A percentile compares a stretch with the other conserved stretches of the same genome.
phyloP scores from a whole-genome alignment of 2,888 invertebrate genomes.

The Ametastegia equiseti region DNA sequence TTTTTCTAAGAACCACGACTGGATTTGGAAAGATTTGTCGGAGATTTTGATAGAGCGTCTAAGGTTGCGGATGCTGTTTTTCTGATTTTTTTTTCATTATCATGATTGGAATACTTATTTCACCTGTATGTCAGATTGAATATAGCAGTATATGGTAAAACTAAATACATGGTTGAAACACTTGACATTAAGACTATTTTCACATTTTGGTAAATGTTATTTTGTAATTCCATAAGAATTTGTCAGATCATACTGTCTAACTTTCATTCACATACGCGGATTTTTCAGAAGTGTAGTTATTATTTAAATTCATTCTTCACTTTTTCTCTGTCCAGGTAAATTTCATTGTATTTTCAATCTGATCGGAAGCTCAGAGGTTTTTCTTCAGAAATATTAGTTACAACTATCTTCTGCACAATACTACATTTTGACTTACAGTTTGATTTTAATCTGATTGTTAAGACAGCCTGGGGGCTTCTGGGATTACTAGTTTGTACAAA shows the following conservation, averaged over 20 bases:
- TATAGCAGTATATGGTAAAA: slow-evolving; percentile 5
- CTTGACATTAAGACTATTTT: slow-evolving; percentile 15
- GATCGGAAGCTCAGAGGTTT: neutral
- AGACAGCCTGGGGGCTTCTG: neutral
- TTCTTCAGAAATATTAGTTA: slow-evolving; percentile 18
- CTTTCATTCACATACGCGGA: neutral
- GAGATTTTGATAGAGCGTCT: neutral
- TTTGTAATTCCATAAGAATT: neutral
- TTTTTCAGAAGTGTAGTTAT: neutral
- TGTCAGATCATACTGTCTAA: neutral
- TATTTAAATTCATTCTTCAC: neutral
- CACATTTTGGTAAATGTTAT: slow-evolving; percentile 15
- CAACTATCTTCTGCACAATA: slow-evolving; percentile 41
- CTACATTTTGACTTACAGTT: slow-evolving; percentile 21
- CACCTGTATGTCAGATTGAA: neutral
- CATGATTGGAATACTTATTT: neutral
- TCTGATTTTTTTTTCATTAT: neutral
- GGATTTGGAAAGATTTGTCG: neutral
- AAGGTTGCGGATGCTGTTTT: neutral
- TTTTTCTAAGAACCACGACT: neutral
- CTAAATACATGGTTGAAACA: neutral
- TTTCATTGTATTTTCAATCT: slow-evolving; percentile 10
- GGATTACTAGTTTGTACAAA: slow-evolving; percentile 56
- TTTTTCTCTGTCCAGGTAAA: neutral
- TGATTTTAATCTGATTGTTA: neutral